Percentiles rank a stretch among this genome's conserved stretches.
These are phyloP conservation scores for Drosophila parvula DNA, from an alignment of 1,140 invertebrate species.

Conservation along the genomic window DNA sequence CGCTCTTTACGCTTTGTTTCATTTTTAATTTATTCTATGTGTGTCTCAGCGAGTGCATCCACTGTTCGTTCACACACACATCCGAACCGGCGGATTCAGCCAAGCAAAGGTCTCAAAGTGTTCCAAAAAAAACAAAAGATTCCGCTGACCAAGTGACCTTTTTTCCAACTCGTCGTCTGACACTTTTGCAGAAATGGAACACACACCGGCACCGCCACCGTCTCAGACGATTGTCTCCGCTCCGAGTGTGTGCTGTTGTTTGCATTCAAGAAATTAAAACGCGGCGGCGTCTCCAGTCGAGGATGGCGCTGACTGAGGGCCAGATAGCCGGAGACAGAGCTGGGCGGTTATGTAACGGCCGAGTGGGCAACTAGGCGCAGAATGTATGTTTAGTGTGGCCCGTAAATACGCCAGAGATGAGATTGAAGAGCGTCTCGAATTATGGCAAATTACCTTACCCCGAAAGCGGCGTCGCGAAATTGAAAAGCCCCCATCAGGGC, in stretches of 20 bases:
- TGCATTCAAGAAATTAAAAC: constrained; percentile 62
- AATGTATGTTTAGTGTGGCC: constrained; percentile 52
- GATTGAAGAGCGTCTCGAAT: constrained; percentile 57
- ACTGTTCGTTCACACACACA: constrained; percentile 58
- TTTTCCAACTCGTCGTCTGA: constrained; percentile 55
- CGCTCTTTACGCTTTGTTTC: constrained; percentile 82
- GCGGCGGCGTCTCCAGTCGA: constrained; percentile 27
- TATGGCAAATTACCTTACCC: constrained; percentile 46
- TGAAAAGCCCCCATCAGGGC: constrained; percentile 28
- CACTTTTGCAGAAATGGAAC: constrained; percentile 76
- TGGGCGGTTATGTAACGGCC: constrained; percentile 46
- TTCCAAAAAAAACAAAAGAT: constrained; percentile 69
- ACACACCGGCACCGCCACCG: constrained; percentile 10
- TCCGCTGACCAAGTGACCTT: constrained; percentile 77
- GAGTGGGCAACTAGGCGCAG: constrained; percentile 55
- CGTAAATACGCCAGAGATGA: constrained; percentile 55
- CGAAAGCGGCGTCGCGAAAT: constrained; percentile 33
- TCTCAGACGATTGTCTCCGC: constrained; percentile 47
- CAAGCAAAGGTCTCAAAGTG: constrained; percentile 66
- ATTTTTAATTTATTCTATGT: constrained; percentile 81
- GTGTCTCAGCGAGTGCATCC: constrained; percentile 67
- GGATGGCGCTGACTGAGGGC: constrained; percentile 32
- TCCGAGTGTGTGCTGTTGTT: constrained; percentile 34
- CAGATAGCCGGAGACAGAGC: constrained; percentile 16
- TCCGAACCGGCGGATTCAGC: constrained; percentile 22